Conservation (phyloP, 2,888 invertebrate species). For the Sinodicranocentrus sp. region DNA sequence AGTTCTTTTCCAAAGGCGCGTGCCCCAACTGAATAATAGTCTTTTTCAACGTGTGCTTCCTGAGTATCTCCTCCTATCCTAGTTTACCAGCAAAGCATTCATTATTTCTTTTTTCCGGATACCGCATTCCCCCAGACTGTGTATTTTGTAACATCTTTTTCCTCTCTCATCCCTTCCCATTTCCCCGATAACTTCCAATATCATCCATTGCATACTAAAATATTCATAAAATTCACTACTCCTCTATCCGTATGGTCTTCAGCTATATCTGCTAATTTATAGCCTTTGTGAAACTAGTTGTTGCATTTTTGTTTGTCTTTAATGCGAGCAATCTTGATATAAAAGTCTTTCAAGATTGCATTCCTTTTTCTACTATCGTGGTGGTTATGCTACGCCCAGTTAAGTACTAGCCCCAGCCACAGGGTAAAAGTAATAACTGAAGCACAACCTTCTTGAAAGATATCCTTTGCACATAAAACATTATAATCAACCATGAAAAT, state of each 20-base stretch:
- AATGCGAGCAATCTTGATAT: background rate
- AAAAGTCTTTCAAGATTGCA: background rate
- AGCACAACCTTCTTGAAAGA: no score
- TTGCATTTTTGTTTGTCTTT: background rate
- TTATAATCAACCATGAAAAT: no score
- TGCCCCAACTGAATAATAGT: conserved; percentile 63
- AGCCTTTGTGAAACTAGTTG: background rate
- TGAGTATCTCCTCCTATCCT: conserved; percentile 11
- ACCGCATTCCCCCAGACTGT: no score
- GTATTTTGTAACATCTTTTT: no score
- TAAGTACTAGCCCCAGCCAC: conserved; percentile 72
- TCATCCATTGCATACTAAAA: no score
- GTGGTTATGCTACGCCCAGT: conserved; percentile 73
- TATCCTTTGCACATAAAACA: no score
- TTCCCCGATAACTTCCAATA: no score
- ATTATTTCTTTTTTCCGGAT: background rate
- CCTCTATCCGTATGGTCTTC: no score
- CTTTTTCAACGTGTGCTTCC: conserved; percentile 29
- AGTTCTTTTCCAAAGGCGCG: conserved; percentile 72
- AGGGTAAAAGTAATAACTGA: no score
- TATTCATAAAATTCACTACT: no score
- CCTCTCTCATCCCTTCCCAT: no score
- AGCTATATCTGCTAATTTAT: no score
- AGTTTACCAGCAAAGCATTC: conserved; percentile 25
- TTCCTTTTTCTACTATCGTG: conserved; percentile 59